These are phyloP conservation scores for Crocallis elinguaria DNA, from an alignment of 2,888 invertebrate genomes.

Conservation along the genomic window DNA sequence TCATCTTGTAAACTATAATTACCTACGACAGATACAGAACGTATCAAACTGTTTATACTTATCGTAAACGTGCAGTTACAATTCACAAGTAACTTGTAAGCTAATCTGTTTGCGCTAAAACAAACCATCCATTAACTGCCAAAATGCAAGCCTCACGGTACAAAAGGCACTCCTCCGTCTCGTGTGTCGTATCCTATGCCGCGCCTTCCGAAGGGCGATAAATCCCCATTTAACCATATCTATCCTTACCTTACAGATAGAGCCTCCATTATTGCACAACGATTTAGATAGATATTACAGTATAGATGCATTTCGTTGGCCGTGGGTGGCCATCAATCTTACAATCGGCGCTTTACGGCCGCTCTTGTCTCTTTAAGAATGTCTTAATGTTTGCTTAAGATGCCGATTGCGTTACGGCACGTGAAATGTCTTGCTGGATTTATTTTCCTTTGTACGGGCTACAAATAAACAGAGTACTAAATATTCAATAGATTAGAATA, in stretches of 20 bases:
- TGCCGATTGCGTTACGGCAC: slow-evolving; percentile 34
- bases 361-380: slow-evolving; percentile 46
- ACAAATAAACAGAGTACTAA: neutral
- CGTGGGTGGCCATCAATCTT: slow-evolving; percentile 68
- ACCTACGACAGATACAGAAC: too few species aligned
- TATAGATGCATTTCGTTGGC: slow-evolving; percentile 76
- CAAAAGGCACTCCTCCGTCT: slow-evolving; percentile 72
- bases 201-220: slow-evolving; percentile 69
- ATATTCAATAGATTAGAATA: neutral
- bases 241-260: slow-evolving; percentile 78
- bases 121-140: slow-evolving; percentile 70
- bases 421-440: slow-evolving; percentile 30
- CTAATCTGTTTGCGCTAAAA: slow-evolving; percentile 52
- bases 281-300: slow-evolving; percentile 77
- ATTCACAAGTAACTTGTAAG: slow-evolving; percentile 1
- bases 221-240: slow-evolving; percentile 75
- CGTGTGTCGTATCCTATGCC: slow-evolving; percentile 71
- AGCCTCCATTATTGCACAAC: slow-evolving; percentile 70
- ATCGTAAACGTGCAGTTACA: too few species aligned
- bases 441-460: slow-evolving; percentile 32
- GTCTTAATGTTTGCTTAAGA: slow-evolving; percentile 48
- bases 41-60: too few species aligned
- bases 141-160: slow-evolving; percentile 64
- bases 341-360: slow-evolving; percentile 48
- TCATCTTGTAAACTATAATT: too few species aligned